phyloP scores from a whole-genome alignment of 2,797 vertebrate species.

The Tolypeutes matacus region DNA sequence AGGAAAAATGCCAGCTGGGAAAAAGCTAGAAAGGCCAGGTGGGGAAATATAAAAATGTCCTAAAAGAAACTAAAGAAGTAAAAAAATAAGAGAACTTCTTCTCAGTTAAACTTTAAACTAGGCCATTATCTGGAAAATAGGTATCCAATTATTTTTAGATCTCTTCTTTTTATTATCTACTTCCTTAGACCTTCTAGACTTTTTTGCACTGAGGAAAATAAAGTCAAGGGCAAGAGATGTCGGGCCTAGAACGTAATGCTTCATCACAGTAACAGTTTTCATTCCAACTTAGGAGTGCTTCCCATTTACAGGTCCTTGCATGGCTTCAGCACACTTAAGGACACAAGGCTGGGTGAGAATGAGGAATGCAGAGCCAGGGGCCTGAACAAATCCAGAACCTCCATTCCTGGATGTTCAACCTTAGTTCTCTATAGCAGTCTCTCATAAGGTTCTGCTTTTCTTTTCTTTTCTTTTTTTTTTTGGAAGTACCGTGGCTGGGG shows the following conservation, averaged over 20 bases:
- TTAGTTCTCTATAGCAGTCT: neutral
- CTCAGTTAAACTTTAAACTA: conserved; percentile 15
- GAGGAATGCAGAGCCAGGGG: neutral
- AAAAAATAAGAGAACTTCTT: neutral
- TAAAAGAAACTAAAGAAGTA: neutral
- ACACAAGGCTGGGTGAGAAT: neutral
- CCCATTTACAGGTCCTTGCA: neutral
- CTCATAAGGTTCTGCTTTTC: too few species aligned
- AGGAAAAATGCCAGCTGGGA: neutral
- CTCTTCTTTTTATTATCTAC: neutral
- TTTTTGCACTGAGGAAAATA: conserved; percentile 51
- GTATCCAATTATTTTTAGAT: conserved; percentile 8
- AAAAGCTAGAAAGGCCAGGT: neutral
- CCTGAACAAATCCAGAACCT: neutral
- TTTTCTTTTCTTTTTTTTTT: too few species aligned
- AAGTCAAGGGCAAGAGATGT: neutral
- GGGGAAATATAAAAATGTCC: conserved; percentile 7
- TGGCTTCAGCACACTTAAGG: neutral
- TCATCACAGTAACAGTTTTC: neutral
- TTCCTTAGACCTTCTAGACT: neutral
- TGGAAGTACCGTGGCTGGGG: too few species aligned
- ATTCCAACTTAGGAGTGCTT: neutral
- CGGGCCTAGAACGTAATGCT: neutral
- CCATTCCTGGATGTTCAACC: neutral
- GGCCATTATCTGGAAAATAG: conserved; percentile 37